phyloP scores from a whole-genome alignment of 2,888 invertebrate species.

The Lasius platythorax region DNA sequence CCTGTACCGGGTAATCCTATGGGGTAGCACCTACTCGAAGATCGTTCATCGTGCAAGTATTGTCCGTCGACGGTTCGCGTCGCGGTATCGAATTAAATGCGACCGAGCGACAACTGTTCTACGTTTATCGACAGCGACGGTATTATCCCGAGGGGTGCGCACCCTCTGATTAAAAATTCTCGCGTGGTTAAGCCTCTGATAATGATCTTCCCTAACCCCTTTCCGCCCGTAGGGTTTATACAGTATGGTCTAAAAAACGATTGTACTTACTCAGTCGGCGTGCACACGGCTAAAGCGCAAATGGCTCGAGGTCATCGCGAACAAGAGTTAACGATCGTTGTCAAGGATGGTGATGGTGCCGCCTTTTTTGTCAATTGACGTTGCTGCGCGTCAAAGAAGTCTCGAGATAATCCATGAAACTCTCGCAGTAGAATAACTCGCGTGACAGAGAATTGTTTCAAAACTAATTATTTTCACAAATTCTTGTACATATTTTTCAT shows the following conservation, averaged over 20 bases:
- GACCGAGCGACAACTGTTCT: conserved; percentile 80
- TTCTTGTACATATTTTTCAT: neutral
- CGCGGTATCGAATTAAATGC: conserved; percentile 69
- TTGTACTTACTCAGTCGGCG: conserved; percentile 84
- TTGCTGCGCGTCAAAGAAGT: conserved; percentile 13
- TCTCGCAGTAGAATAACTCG: neutral
- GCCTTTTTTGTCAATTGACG: conserved; percentile 53
- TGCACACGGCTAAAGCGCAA: conserved; percentile 79
- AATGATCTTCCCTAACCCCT: conserved; percentile 86
- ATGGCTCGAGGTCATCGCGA: conserved; percentile 82
- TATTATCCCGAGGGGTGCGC: conserved; percentile 84
- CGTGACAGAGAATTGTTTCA: conserved; percentile 31
- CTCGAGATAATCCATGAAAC: neutral
- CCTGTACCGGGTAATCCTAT: conserved; percentile 75
- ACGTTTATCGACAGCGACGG: conserved; percentile 80
- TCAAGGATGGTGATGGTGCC: conserved; percentile 64
- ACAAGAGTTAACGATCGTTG: conserved; percentile 81
- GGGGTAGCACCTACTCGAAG: conserved; percentile 78
- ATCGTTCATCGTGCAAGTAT: conserved; percentile 73
- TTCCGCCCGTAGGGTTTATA: conserved; percentile 81
- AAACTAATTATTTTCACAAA: conserved; percentile 5
- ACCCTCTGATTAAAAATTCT: conserved; percentile 86
- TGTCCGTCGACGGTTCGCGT: conserved; percentile 67
- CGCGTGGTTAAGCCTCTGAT: conserved; percentile 86
- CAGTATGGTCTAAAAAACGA: conserved; percentile 82